Evolutionary conservation across 2,113 vertebrate species (phyloP), one percentile per base, ranked within the genome.

Genomic region (Seriola rivoliana): DNA sequence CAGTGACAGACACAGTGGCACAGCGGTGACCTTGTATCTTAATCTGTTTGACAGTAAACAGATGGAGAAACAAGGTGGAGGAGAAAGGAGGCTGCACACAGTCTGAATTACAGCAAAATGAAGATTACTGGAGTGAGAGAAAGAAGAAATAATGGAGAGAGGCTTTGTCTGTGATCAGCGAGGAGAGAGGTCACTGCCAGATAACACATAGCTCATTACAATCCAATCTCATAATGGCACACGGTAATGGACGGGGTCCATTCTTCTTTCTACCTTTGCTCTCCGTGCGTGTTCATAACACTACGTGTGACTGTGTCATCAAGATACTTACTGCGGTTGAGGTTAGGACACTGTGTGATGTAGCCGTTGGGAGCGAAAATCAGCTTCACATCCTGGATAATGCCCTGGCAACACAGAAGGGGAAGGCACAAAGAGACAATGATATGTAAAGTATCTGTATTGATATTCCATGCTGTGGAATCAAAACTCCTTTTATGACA

Each of bases 361-460:
- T 97, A 98, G 88, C 97, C 97, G 46, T 97, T 99, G 7, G 97
- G 97, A 87, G 97, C 95, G 71, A 99, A 98, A 91, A 97, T 93
- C 80, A 99, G 76, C 94, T 96, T 98, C 89, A 96, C 97, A 66
- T 99, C 98, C 91, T 99, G 98, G 91, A 99, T 97, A 59, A 97
- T 86, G 70, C 98, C 98, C 98, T 99, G 89, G 1, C 8, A 75
- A 89, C 63, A 91, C 34, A 87, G 40, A 70, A 44, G 40, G 46
- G 21, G 34, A 21, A 29, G 4, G 60, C n/a, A 77, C 7, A 59
- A 0, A 67, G 8, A 68, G 23, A 42, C 14, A 57, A 21, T 64
- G 40, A 70, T 11, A 50, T 46, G 59, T 44, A 42, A 7, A 42
- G 5, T 32, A 55, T 54, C 52, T 23, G 69, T 17, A 40, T 6